Evolutionary conservation across 2,888 invertebrate genomes (phyloP), one percentile per base, ranked within the genome.

Genomic region (Limnephilus marmoratus): DNA sequence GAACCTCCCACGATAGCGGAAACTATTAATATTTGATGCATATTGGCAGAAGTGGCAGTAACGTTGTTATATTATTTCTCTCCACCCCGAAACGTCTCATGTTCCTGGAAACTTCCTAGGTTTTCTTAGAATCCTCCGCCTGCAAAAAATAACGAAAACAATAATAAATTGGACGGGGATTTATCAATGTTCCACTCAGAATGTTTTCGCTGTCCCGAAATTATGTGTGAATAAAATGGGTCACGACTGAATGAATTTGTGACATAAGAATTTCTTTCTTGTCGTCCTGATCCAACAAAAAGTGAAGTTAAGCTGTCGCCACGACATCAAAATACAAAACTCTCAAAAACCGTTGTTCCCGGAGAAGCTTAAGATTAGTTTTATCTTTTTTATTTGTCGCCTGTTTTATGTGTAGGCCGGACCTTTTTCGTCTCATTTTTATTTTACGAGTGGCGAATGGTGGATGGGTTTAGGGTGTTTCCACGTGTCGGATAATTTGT

Each of bases 221-320:
- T 86, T 86, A 45, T n/a, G 85, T 86, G 85, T 45, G 41, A 86
- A 86, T 86, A 86, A 86, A 86, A 86, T 86, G 49, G 85, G 85
- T 86, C 41, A 45, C 85, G 45, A 13, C 12, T 86, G 37, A 83
- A 83, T 83, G 83, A 83, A 83, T 83, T 34, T 37, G 24, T 41
- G 45, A 86, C 85, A 29, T 13, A 24, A 68, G 24, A 68, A 68
- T 68, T 68, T 45, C 45, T 86, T 29, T 45, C 45, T n/a, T 18
- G 41, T 45, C 85, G 85, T 85, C 85, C 45, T 85, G 34, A 37
- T 34, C 3, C 37, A 29, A 24, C 34, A 15, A 37, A 83, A 83
- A 31, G 2, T 37, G 1, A 37, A 3, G 37, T 37, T 37, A 37
- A 37, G 34, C 7, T 37, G 18, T 12, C 34, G 31, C 83, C 37